Evolutionary conservation across 2,797 vertebrate genomes (phyloP), one percentile per base, ranked within the genome.

Genomic region (Coreius guichenoti): DNA sequence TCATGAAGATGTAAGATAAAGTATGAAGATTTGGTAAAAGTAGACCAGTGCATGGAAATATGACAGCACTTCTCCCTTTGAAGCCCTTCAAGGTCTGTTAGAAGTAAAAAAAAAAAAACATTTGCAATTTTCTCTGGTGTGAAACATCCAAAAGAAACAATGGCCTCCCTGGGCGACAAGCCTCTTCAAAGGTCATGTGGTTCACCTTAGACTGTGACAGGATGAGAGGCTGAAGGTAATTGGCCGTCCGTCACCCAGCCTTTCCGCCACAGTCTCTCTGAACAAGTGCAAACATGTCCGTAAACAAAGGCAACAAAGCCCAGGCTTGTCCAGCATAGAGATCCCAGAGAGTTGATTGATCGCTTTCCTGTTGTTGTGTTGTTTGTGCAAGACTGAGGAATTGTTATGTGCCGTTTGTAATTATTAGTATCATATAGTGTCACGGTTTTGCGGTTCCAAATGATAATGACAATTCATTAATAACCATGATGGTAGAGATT

Each of bases 1-100:
- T 58, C 47, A 73, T 83, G 82, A 88, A 75, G 23, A 23, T 6
- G 3, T 63, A 43, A 68, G 47, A 75, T 69, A 76, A 86, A 36
- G 26, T 11, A 19, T 72, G 69, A 78, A 47, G 36, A 43, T 80
- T 86, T 51, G 8, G 16, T 36, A 39, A 76, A 84, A 43, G 51
- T 47, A 80, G 36, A 4, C 12, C 65, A 36, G 8, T 8, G 21
- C 87, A 93, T 92, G 92, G 91, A 94, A 90, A 91, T 87, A 75
- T 88, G 83, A 77, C 56, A 68, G 86, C 74, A 86, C 86, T 90
- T 54, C 8, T 73, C 86, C 86, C 61, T 26, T 80, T 88, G 87
- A 86, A 81, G 19, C 26, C 33, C 51, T 51, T 49, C 54, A 47
- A 87, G 67, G 49, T 17, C 74, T 89, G 89, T 89, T 89, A 86